A percentile compares a stretch with the other conserved stretches of the same genome.
phyloP scores from a whole-genome alignment of 1,140 invertebrate genomes.

The Mizuhopecten yessoensis region DNA sequence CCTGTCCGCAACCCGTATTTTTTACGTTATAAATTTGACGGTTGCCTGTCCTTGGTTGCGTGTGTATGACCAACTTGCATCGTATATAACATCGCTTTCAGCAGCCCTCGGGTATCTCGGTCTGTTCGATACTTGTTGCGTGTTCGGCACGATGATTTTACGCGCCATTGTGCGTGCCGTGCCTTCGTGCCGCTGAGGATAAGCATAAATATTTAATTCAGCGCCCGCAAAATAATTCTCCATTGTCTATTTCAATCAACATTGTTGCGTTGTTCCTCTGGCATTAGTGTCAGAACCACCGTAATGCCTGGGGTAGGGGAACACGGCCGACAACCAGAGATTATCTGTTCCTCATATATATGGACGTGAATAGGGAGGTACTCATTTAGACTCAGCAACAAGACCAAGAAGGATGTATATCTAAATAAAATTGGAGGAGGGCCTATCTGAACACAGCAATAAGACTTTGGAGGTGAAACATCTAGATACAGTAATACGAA shows the following conservation, averaged over 20 bases:
- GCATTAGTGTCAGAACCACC: conserved; percentile 5
- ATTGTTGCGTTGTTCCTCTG: conserved; percentile 14
- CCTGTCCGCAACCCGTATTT: background rate
- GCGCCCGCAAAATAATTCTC: conserved; percentile 37
- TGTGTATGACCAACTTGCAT: conserved; percentile 33
- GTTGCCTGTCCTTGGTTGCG: conserved; percentile 22
- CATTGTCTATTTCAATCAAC: conserved; percentile 28
- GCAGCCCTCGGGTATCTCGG: background rate
- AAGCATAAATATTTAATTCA: conserved; percentile 35
- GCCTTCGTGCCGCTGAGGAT: background rate
- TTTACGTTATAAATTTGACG: conserved; percentile 4
- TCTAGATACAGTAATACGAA: too few species aligned
- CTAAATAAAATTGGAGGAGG: too few species aligned
- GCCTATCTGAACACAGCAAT: too few species aligned
- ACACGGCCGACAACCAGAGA: background rate
- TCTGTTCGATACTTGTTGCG: conserved; percentile 16
- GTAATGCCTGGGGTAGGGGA: background rate
- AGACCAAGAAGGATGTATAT: too few species aligned
- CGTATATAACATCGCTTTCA: conserved; percentile 34
- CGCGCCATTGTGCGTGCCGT: background rate
- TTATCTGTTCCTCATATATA: background rate
- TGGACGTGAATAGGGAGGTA: background rate
- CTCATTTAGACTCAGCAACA: too few species aligned
- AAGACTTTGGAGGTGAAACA: too few species aligned
- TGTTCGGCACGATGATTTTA: conserved; percentile 33